Conservation (phyloP, 2,113 vertebrate species). For the Ahaetulla prasina region DNA sequence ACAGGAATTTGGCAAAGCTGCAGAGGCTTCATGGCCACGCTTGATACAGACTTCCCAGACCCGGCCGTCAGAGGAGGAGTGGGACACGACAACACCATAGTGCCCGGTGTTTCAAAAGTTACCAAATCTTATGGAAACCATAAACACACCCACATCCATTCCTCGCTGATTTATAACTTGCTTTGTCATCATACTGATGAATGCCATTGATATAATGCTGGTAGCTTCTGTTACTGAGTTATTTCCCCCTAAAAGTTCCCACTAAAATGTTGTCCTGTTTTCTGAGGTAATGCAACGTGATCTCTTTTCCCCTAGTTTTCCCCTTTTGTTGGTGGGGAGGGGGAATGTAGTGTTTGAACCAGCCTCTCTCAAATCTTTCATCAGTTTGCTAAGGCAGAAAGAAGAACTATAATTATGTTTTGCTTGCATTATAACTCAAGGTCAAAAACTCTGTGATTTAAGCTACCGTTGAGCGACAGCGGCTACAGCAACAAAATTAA, state of each 20-base stretch:
- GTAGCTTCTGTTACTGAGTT: background rate
- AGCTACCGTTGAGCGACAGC: constrained; percentile 55
- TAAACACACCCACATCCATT: background rate
- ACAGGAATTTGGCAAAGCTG: too few relatives aligned
- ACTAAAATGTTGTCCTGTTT: constrained; percentile 18
- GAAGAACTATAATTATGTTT: constrained; percentile 59
- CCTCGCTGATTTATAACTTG: background rate
- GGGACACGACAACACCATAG: too few relatives aligned
- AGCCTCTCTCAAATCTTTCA: constrained; percentile 44
- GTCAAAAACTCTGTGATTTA: constrained; percentile 65
- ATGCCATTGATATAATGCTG: background rate
- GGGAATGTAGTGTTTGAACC: constrained; percentile 17
- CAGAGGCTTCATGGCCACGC: too few relatives aligned
- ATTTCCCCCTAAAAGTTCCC: constrained; percentile 4
- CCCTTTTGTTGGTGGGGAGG: constrained; percentile 21
- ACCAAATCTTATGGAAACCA: background rate
- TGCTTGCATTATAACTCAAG: constrained; percentile 58
- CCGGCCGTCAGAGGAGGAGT: too few relatives aligned
- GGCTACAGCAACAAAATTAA: constrained; percentile 58
- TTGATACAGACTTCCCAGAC: too few relatives aligned
- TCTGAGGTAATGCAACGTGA: constrained; percentile 16
- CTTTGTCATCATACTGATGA: background rate
- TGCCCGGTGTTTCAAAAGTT: background rate
- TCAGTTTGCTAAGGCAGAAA: constrained; percentile 58
- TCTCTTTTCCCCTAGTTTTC: background rate